Evolutionary conservation across 2,113 vertebrate species (phyloP).

Genomic region (Xenopus laevis): DNA sequence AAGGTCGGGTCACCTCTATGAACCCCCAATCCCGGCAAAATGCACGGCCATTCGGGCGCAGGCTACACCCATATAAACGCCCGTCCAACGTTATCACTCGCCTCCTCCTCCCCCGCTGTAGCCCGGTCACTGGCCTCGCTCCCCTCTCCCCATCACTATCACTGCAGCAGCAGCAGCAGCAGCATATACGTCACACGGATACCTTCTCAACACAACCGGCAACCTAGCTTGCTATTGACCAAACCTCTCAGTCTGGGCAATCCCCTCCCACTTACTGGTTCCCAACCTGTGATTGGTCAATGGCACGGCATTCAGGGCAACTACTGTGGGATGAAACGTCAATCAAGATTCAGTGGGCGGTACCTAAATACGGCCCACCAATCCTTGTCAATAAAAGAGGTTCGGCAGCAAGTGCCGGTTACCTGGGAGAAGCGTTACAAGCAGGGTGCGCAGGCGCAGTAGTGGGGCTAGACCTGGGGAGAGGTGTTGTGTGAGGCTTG

Average conservation of each 20-base stretch:
- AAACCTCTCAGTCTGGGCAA: background rate
- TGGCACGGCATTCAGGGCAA: rapidly evolving
- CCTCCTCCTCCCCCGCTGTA: background rate
- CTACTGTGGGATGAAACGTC: constrained; percentile 46
- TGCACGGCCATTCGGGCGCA: constrained; percentile 1
- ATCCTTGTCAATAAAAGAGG: constrained; percentile 42
- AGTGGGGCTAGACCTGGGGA: no score
- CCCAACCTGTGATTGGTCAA: constrained; percentile 54
- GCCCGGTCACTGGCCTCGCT: constrained; percentile 45
- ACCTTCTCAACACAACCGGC: constrained; percentile 36
- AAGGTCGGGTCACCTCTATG: constrained; percentile 13
- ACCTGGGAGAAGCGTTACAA: constrained; percentile 46
- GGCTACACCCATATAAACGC: background rate
- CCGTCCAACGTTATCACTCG: background rate
- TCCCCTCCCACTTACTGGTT: constrained; percentile 20
- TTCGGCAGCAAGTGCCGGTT: constrained; percentile 55
- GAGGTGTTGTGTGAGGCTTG: no score
- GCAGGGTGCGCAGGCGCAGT: constrained; percentile 43
- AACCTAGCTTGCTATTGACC: constrained; percentile 25
- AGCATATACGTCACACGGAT: constrained; percentile 3
- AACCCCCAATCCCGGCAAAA: background rate
- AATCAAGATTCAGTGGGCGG: constrained; percentile 48
- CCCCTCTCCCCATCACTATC: constrained; percentile 60
- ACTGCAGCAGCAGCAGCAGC: constrained; percentile 54
- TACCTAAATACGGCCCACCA: constrained; percentile 44